Evolutionary conservation across 64 coral and sea anemone species (phyloP).

Genomic region (Montipora cactus): DNA sequence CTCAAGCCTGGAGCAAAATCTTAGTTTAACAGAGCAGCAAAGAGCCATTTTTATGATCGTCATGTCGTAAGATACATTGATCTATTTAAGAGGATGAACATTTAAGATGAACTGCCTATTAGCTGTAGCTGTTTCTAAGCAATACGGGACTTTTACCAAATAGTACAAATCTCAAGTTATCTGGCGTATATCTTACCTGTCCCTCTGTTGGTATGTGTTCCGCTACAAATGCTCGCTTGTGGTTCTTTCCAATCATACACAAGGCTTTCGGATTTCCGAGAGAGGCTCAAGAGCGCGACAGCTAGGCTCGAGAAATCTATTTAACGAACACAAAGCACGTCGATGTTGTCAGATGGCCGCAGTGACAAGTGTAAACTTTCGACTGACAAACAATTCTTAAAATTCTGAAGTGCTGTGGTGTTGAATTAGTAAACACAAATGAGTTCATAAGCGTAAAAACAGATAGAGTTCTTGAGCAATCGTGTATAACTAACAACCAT

Average conservation of each 20-base stretch:
- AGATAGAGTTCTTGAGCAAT: neutral
- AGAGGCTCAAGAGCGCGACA: conserved; percentile 5
- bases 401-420: conserved; percentile 11
- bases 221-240: neutral
- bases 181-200: neutral
- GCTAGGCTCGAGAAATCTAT: neutral
- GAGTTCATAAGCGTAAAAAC: conserved; percentile 35
- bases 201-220: neutral
- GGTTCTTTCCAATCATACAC: neutral
- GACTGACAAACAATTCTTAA: conserved; percentile 30
- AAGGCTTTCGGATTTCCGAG: conserved; percentile 20
- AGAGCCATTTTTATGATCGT: neutral
- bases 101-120: neutral
- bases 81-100: neutral
- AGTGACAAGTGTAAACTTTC: neutral
- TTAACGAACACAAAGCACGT: neutral
- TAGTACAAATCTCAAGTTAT: neutral
- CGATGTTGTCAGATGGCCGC: neutral
- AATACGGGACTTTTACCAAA: neutral
- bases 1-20: neutral
- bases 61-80: neutral
- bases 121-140: neutral
- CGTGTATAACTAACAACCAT: conserved; percentile 13
- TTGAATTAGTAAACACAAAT: conserved; percentile 40
- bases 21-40: neutral